These are phyloP conservation scores for Pelodytes ibericus DNA, from an alignment of 2,797 vertebrate genomes.

Conservation along the genomic window DNA sequence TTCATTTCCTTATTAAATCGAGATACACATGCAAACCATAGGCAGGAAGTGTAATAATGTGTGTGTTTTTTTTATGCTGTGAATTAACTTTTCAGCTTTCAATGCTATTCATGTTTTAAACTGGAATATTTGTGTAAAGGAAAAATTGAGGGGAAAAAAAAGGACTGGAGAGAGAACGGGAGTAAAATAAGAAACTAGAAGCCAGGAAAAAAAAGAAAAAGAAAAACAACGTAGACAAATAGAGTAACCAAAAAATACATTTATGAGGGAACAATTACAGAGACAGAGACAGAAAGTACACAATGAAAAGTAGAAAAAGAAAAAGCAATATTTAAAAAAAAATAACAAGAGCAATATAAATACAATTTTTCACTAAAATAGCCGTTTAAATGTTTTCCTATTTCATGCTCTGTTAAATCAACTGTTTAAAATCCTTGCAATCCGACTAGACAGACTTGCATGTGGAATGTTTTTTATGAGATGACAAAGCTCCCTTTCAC, in stretches of 20 bases:
- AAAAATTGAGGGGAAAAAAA: no score
- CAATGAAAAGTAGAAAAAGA: neutral
- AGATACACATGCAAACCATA: conserved; percentile 32
- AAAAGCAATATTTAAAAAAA: neutral
- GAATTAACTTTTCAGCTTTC: conserved; percentile 37
- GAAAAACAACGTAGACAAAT: neutral
- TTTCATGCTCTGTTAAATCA: neutral
- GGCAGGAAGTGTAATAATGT: conserved; percentile 39
- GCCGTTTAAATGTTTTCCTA: neutral
- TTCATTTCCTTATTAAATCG: conserved; percentile 51
- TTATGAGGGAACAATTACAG: no score
- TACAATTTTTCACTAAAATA: no score
- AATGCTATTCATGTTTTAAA: neutral
- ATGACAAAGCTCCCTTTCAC: conserved; percentile 11
- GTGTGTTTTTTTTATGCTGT: conserved; percentile 38
- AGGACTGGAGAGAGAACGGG: neutral
- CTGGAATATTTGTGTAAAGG: neutral
- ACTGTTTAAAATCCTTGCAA: neutral
- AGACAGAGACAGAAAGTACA: neutral
- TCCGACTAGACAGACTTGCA: neutral
- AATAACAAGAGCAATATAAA: neutral
- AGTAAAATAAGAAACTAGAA: neutral
- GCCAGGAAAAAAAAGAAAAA: neutral
- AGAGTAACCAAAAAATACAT: neutral
- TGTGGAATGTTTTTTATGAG: neutral